phyloP scores from a whole-genome alignment of 2,888 invertebrate genomes.

The Phalera bucephala region DNA sequence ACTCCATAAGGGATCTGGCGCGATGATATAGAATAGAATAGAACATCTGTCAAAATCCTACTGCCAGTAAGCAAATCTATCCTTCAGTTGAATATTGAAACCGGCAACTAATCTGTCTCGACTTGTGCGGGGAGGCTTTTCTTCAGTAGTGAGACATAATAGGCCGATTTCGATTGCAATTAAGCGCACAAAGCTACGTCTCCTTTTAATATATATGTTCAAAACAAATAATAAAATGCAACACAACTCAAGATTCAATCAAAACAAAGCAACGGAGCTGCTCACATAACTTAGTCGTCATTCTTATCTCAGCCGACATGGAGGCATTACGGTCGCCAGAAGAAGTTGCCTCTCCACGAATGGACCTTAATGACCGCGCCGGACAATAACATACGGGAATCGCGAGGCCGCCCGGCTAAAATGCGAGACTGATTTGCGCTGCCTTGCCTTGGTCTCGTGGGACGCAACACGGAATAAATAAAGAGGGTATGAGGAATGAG shows the following conservation, averaged over 20 bases:
- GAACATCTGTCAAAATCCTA: too few relatives aligned
- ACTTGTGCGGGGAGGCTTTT: too few relatives aligned
- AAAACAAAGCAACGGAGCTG: slow-evolving; percentile 23
- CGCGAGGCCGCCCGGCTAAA: slow-evolving; percentile 33
- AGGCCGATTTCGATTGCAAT: too few relatives aligned
- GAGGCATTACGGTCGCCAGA: slow-evolving; percentile 43
- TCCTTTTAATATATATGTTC: too few relatives aligned
- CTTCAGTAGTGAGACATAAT: too few relatives aligned
- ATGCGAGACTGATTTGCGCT: slow-evolving; percentile 56
- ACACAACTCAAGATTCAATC: background rate
- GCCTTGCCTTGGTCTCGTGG: slow-evolving; percentile 41
- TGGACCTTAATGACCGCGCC: slow-evolving; percentile 65
- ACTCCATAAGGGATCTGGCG: too few relatives aligned
- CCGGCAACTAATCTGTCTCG: too few relatives aligned
- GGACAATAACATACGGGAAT: slow-evolving; percentile 54
- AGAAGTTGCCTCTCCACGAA: slow-evolving; percentile 58
- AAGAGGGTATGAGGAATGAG: slow-evolving; percentile 5
- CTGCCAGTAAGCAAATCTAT: too few relatives aligned
- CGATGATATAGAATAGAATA: too few relatives aligned
- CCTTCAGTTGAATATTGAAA: too few relatives aligned
- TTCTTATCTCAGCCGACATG: slow-evolving; percentile 26
- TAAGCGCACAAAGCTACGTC: too few relatives aligned
- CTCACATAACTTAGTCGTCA: slow-evolving; percentile 22
- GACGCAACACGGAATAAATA: slow-evolving; percentile 28
- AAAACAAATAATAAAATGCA: too few relatives aligned